Evolutionary conservation across 2,113 vertebrate genomes (phyloP).

Genomic region (Chloebia gouldiae): DNA sequence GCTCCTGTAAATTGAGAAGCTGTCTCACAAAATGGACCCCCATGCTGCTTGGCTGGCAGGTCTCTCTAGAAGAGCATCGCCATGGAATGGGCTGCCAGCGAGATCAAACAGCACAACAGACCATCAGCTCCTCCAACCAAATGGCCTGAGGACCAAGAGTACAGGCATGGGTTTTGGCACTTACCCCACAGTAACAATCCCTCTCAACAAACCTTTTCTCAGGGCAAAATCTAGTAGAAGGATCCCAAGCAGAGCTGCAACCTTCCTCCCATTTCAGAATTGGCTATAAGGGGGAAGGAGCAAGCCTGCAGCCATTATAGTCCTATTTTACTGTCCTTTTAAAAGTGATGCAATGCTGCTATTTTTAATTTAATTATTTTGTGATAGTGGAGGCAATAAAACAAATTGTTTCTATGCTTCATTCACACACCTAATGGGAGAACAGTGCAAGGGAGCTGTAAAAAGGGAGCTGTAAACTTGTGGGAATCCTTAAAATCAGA

Average conservation of each 20-base stretch:
- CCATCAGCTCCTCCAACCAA: neutral
- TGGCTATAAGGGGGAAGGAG: neutral
- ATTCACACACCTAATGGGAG: constrained; percentile 4
- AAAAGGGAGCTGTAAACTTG: neutral
- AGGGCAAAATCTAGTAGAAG: neutral
- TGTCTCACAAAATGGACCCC: neutral
- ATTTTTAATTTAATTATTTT: constrained; percentile 35
- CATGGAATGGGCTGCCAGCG: neutral
- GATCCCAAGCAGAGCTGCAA: neutral
- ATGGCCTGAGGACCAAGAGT: neutral
- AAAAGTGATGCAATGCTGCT: neutral
- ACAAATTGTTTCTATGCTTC: constrained; percentile 21
- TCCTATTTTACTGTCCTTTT: neutral
- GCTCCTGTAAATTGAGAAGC: neutral
- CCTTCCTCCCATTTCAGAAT: neutral
- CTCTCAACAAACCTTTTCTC: neutral
- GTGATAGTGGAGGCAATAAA: neutral
- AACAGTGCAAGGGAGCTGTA: neutral
- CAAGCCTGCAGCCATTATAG: neutral
- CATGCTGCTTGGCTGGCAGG: neutral
- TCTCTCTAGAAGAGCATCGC: neutral
- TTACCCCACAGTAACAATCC: neutral
- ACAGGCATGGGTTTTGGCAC: neutral
- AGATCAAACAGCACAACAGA: neutral
- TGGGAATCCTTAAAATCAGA: too few relatives aligned